A percentile compares a stretch with the other conserved stretches of the same genome.
Conservation (phyloP, 2,888 invertebrate genomes). For the Salpingus planirostris region DNA sequence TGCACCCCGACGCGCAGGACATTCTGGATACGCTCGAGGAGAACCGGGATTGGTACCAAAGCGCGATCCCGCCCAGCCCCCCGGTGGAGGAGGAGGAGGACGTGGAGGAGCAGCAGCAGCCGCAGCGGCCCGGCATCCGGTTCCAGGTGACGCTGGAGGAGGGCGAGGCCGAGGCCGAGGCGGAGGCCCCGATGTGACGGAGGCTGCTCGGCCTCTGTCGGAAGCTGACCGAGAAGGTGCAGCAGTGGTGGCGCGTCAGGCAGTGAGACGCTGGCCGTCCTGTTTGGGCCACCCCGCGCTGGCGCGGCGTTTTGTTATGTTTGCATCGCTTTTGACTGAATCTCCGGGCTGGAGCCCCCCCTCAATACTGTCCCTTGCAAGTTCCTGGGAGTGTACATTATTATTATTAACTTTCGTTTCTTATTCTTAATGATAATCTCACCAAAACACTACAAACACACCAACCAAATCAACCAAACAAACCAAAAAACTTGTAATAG, state of each 20-base stretch:
- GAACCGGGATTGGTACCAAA: constrained; percentile 84
- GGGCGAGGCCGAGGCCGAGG: constrained; percentile 48
- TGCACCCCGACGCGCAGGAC: constrained; percentile 97
- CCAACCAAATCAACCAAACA: too few relatives aligned
- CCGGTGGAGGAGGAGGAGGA: constrained; percentile 61
- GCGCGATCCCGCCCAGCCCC: constrained; percentile 91
- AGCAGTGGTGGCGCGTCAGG: constrained; percentile 82
- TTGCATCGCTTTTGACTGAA: constrained; percentile 40
- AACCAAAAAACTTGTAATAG: too few relatives aligned
- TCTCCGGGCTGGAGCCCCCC: constrained; percentile 31
- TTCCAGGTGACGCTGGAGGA: constrained; percentile 77
- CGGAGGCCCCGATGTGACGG: constrained; percentile 80
- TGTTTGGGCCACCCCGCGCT: constrained; percentile 34
- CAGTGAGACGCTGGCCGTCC: constrained; percentile 44
- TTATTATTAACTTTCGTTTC: constrained; percentile 10
- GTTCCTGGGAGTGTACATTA: constrained; percentile 31
- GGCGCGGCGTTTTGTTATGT: constrained; percentile 39
- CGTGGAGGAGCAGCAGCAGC: constrained; percentile 52
- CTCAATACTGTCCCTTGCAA: constrained; percentile 29
- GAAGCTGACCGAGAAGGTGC: constrained; percentile 75
- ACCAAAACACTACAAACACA: too few relatives aligned
- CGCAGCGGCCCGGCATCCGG: constrained; percentile 47
- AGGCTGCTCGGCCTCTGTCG: constrained; percentile 84
- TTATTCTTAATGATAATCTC: constrained; percentile 8
- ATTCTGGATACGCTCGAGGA: constrained; percentile 97